phyloP scores from a whole-genome alignment of 2,888 invertebrate genomes.

The Agonopterix heracliana region DNA sequence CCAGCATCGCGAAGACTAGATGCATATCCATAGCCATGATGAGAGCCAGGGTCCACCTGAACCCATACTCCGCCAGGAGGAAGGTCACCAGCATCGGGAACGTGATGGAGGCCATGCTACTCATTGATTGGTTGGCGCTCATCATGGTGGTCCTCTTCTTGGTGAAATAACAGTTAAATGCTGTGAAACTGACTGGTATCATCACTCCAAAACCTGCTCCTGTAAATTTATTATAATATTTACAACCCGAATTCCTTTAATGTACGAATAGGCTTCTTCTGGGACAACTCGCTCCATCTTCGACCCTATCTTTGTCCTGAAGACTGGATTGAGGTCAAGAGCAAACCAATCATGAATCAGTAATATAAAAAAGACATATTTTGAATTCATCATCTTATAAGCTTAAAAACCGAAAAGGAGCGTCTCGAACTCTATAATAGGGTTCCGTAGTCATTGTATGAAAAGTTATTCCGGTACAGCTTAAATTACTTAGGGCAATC shows the following conservation, averaged over 20 bases:
- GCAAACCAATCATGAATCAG: background rate
- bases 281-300: too few species aligned
- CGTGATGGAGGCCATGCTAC: slow-evolving; percentile 81
- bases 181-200: slow-evolving; percentile 82
- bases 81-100: slow-evolving; percentile 80
- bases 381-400: too few species aligned
- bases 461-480: too few species aligned
- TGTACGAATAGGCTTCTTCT: too few species aligned
- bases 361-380: slow-evolving; percentile 4
- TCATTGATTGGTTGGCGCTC: slow-evolving; percentile 83
- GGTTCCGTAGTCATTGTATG: too few species aligned
- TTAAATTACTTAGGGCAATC: too few species aligned
- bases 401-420: too few species aligned
- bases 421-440: too few species aligned
- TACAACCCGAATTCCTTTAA: too few species aligned
- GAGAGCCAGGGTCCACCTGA: slow-evolving; percentile 81
- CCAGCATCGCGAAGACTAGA: slow-evolving; percentile 80
- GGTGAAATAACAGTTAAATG: slow-evolving; percentile 85
- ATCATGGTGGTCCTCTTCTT: slow-evolving; percentile 82
- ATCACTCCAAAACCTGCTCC: slow-evolving; percentile 84
- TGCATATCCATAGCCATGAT: slow-evolving; percentile 81
- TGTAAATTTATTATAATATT: slow-evolving; percentile 21
- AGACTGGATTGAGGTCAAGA: too few species aligned
- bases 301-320: too few species aligned
- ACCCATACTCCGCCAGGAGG: slow-evolving; percentile 79